Evolutionary conservation across 2,888 invertebrate genomes (phyloP).

Genomic region (Acrobeloides nanus): DNA sequence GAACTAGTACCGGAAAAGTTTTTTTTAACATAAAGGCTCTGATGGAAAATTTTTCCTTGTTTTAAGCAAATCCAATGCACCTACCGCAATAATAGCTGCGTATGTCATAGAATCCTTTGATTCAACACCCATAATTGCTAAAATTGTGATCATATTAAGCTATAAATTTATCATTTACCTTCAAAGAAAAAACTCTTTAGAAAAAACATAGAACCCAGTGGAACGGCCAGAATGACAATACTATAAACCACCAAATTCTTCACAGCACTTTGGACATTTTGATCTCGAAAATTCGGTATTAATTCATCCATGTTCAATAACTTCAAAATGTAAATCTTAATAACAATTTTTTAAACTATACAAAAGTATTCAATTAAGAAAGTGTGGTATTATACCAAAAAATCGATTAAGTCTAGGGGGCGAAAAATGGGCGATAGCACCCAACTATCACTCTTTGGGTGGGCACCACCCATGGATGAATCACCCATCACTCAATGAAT

Average conservation of each 20-base stretch:
- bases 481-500: too few species aligned
- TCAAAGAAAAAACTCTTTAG: conserved; percentile 46
- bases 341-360: background rate
- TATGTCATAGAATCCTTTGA: conserved; percentile 44
- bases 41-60: too few species aligned
- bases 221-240: conserved; percentile 46
- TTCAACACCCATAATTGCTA: conserved; percentile 39
- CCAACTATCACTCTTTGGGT: too few species aligned
- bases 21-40: too few species aligned
- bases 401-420: background rate
- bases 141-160: conserved; percentile 9
- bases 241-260: conserved; percentile 47
- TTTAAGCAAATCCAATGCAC: too few species aligned
- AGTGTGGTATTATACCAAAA: background rate
- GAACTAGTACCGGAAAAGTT: too few species aligned
- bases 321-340: background rate
- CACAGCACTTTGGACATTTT: conserved; percentile 41
- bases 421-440: too few species aligned
- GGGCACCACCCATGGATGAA: too few species aligned
- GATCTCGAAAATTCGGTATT: conserved; percentile 44
- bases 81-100: conserved; percentile 50
- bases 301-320: conserved; percentile 33
- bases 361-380: background rate
- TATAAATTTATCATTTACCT: conserved; percentile 24
- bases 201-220: conserved; percentile 51